Conservation (phyloP, 2,797 vertebrate species). For the Anisognathus igniventris region DNA sequence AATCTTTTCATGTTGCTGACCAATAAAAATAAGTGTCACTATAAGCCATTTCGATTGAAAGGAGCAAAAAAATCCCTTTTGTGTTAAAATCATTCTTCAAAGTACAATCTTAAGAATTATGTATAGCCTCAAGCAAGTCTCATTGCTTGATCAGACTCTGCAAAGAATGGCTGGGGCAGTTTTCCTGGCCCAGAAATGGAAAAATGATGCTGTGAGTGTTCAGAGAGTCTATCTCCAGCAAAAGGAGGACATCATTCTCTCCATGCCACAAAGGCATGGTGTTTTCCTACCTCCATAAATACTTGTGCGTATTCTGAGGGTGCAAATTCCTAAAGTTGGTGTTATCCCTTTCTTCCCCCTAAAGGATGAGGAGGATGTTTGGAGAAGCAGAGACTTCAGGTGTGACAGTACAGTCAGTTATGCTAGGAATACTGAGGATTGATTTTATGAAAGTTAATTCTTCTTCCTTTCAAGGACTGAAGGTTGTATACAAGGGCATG, state of each 20-base stretch:
- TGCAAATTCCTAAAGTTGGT: conserved; percentile 48
- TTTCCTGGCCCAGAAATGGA: not conserved
- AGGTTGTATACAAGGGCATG: conserved; percentile 63
- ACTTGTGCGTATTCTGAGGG: not conserved
- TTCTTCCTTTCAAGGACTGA: conserved; percentile 66
- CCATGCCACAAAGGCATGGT: not conserved
- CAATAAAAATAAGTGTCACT: not conserved
- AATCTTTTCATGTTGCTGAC: not conserved
- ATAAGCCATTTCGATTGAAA: not conserved
- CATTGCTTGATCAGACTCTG: not conserved
- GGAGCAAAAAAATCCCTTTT: not conserved
- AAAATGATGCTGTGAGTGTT: not conserved
- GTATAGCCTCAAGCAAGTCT: not conserved
- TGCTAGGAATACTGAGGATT: conserved; percentile 5
- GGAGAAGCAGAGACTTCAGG: conserved; percentile 33
- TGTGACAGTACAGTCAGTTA: conserved; percentile 29
- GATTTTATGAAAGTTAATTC: conserved; percentile 62
- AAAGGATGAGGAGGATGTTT: conserved; percentile 35
- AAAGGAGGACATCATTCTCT: conserved; percentile 3
- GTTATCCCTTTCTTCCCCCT: not conserved
- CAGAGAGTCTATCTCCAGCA: not conserved
- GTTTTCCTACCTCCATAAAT: conserved; percentile 24
- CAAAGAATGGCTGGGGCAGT: not conserved
- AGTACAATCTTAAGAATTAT: not conserved
- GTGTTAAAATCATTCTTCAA: not conserved